Percentiles rank a stretch among this genome's conserved stretches.
These are phyloP conservation scores for Setipinna tenuifilis DNA, from an alignment of 2,797 vertebrate species.

Conservation along the genomic window DNA sequence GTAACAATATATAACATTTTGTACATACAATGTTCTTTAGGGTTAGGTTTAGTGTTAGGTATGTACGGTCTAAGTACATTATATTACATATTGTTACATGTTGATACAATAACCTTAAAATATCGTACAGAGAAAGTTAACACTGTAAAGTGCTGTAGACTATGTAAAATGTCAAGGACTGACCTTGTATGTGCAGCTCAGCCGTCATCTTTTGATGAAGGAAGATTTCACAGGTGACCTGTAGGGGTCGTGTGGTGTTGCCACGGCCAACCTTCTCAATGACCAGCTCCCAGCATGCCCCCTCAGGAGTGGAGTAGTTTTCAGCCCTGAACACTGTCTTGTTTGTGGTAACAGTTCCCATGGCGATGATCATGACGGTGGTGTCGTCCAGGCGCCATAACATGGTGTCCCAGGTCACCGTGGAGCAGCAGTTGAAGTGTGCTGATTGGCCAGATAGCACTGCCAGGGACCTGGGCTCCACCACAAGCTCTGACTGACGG, in stretches of 20 bases:
- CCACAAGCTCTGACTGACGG: constrained; percentile 28
- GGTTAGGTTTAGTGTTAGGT: too few relatives aligned
- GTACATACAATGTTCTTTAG: too few relatives aligned
- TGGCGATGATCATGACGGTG: constrained; percentile 59
- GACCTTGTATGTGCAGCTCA: constrained; percentile 77
- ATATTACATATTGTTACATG: too few relatives aligned
- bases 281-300: constrained; percentile 71
- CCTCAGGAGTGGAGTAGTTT: constrained; percentile 52
- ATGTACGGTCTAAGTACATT: too few relatives aligned
- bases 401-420: constrained; percentile 65
- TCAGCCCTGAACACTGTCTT: constrained; percentile 54
- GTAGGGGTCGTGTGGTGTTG: constrained; percentile 35
- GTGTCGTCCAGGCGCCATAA: constrained; percentile 67
- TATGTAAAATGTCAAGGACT: constrained; percentile 23
- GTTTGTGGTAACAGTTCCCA: constrained; percentile 32
- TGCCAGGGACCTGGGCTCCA: constrained; percentile 44
- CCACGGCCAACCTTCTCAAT: constrained; percentile 50
- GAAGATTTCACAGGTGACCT: constrained; percentile 68
- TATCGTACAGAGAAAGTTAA: too few relatives aligned
- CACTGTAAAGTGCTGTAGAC: too few relatives aligned
- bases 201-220: constrained; percentile 49
- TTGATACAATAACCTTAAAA: too few relatives aligned
- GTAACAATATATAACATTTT: too few relatives aligned
- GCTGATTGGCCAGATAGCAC: constrained; percentile 67
- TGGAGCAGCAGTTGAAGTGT: constrained; percentile 74